Conservation (phyloP, 2,888 invertebrate species). For the Glyphotaelius pellucidus region DNA sequence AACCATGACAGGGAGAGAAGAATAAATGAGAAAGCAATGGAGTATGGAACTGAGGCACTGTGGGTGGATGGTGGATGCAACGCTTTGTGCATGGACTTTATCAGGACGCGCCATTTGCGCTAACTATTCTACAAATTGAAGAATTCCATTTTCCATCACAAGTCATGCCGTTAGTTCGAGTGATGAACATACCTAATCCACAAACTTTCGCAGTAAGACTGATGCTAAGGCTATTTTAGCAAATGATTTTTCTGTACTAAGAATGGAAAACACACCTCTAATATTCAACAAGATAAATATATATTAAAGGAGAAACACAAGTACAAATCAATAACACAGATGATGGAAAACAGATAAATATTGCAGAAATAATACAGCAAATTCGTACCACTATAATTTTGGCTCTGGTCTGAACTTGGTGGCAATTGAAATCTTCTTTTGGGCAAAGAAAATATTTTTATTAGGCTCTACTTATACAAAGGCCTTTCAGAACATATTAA, state of each 20-base stretch:
- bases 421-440: no score
- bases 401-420: no score
- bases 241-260: neutral
- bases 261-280: no score
- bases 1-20: constrained; percentile 17
- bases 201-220: neutral
- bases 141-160: neutral
- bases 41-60: neutral
- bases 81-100: neutral
- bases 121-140: neutral
- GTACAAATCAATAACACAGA: no score
- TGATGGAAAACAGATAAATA: no score
- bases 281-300: no score
- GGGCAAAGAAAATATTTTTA: no score
- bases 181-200: neutral
- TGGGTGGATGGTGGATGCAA: neutral
- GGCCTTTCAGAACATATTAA: no score
- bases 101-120: neutral
- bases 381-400: no score
- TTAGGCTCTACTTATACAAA: no score
- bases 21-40: constrained; percentile 47
- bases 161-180: neutral
- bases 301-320: no score
- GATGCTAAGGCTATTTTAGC: neutral
- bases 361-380: no score